phyloP scores from a whole-genome alignment of 2,888 invertebrate genomes.

The Meiosimyza platycephala region DNA sequence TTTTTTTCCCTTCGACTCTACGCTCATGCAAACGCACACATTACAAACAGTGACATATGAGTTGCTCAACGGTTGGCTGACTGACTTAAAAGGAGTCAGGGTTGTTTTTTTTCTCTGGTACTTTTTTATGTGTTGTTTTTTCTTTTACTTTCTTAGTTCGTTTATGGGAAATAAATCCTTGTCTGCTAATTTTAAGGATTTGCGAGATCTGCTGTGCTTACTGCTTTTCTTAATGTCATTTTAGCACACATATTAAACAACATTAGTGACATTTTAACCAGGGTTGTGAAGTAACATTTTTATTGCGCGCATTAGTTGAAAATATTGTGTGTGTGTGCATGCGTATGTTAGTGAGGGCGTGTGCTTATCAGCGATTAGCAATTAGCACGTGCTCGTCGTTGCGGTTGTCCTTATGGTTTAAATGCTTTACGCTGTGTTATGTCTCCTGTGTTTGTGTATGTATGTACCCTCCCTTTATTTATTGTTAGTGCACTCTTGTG shows the following conservation, averaged over 20 bases:
- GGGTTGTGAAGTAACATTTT: no score
- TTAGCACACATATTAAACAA: constrained; percentile 14
- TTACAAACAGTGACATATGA: constrained; percentile 10
- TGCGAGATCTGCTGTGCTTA: constrained; percentile 19
- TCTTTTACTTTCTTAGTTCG: no score
- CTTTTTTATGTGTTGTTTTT: no score
- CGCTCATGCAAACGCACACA: neutral
- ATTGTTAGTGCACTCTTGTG: no score
- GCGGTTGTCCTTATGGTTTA: constrained; percentile 15
- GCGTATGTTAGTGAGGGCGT: neutral
- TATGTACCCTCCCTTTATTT: no score
- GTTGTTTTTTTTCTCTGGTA: constrained; percentile 4
- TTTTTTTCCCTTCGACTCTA: no score
- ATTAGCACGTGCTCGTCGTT: constrained; percentile 31
- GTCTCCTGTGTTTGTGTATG: no score
- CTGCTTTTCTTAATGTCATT: neutral
- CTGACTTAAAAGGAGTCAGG: constrained; percentile 9
- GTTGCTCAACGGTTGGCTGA: constrained; percentile 1
- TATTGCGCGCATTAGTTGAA: no score
- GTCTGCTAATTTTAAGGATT: constrained; percentile 36
- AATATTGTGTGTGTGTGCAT: neutral
- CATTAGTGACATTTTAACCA: constrained; percentile 23
- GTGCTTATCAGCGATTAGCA: constrained; percentile 30
- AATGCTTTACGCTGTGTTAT: no score
- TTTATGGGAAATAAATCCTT: constrained; percentile 30